Conservation (phyloP, 2,113 vertebrate genomes). For the Ammospiza nelsoni region DNA sequence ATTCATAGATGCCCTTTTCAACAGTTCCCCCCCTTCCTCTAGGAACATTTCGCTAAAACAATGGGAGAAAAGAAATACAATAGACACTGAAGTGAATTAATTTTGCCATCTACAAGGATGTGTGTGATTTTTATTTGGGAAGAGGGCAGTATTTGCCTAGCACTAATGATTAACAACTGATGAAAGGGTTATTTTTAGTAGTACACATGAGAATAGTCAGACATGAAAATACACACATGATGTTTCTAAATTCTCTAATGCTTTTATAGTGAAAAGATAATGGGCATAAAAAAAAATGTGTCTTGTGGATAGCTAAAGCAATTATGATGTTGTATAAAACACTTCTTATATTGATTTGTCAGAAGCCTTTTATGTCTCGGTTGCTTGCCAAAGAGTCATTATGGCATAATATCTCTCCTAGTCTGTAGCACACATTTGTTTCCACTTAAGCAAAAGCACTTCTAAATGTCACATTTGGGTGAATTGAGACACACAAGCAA, state of each 20-base stretch:
- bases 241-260: not conserved
- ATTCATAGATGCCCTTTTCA: not conserved
- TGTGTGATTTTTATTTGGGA: not conserved
- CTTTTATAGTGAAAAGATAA: conserved; percentile 29
- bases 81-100: not conserved
- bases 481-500: not conserved
- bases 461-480: not conserved
- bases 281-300: not conserved
- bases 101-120: not conserved
- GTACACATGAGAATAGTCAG: not conserved
- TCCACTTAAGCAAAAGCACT: not conserved
- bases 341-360: conserved; percentile 21
- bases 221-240: not conserved
- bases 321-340: not conserved
- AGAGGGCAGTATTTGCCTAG: not conserved
- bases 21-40: not conserved
- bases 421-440: not conserved
- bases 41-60: not conserved
- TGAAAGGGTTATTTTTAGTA: not conserved
- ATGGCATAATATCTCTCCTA: not conserved
- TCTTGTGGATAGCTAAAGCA: not conserved
- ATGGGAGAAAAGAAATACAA: not conserved
- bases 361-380: conserved; percentile 14
- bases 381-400: conserved; percentile 2
- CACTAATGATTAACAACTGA: not conserved